These are phyloP conservation scores for Otolemur garnettii DNA, from an alignment of 2,113 vertebrate genomes.

Conservation along the genomic window DNA sequence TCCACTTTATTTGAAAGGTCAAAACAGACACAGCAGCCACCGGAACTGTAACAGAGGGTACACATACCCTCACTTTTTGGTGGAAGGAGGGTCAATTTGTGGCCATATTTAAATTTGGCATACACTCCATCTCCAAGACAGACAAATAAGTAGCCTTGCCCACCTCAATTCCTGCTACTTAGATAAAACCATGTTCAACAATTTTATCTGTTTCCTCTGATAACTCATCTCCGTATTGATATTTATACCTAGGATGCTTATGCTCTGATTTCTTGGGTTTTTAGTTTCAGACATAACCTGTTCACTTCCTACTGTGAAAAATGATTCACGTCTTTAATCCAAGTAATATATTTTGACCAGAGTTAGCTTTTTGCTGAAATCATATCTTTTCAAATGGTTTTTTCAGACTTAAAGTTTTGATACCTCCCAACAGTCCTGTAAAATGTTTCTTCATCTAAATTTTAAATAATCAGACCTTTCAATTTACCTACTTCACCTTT, in stretches of 20 bases:
- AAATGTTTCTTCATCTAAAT: constrained; percentile 6
- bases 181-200: constrained; percentile 11
- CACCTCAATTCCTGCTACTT: background rate
- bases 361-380: constrained; percentile 4
- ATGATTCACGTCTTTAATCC: background rate
- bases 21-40: background rate
- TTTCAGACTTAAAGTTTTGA: background rate
- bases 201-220: background rate
- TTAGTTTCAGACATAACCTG: background rate
- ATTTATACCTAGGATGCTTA: background rate
- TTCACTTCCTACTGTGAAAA: background rate
- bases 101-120: constrained; percentile 23
- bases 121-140: background rate
- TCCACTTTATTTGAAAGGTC: background rate
- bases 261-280: background rate
- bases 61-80: background rate
- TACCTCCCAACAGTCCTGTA: background rate
- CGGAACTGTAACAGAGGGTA: background rate
- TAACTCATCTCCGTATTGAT: background rate
- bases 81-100: background rate
- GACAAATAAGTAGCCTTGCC: background rate
- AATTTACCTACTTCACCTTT: background rate
- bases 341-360: background rate
- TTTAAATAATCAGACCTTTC: constrained; percentile 1
- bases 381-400: background rate